Evolutionary conservation across 2,113 vertebrate species (phyloP).

Genomic region (Hystrix cristata): DNA sequence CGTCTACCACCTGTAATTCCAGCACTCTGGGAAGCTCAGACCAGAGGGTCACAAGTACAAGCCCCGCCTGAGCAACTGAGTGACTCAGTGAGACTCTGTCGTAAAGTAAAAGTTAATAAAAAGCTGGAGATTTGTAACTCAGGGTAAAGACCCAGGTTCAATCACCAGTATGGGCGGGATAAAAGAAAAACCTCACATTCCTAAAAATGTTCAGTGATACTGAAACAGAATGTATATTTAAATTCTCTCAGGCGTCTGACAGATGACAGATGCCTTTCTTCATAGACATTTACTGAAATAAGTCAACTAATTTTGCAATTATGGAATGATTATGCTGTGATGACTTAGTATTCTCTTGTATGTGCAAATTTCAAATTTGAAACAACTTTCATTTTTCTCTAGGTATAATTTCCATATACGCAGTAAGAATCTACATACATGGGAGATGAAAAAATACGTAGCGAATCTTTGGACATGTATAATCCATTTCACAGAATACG

Average conservation of each 20-base stretch:
- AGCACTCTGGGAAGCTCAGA: neutral
- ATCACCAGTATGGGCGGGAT: neutral
- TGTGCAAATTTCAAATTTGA: conserved; percentile 5
- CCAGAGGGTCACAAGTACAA: neutral
- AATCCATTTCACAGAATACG: conserved; percentile 16
- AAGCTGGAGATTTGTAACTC: neutral
- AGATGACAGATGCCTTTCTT: neutral
- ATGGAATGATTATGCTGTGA: neutral
- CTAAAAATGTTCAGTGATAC: neutral
- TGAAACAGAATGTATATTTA: neutral
- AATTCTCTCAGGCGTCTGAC: neutral
- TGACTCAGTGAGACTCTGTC: neutral
- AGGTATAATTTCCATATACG: conserved; percentile 25
- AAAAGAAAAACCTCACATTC: neutral
- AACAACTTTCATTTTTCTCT: conserved; percentile 30
- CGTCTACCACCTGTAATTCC: neutral
- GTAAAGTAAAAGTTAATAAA: neutral
- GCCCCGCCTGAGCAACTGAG: neutral
- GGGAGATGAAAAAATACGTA: neutral
- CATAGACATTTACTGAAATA: neutral
- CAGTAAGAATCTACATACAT: neutral
- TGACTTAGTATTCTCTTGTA: neutral
- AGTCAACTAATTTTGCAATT: neutral
- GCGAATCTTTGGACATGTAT: neutral
- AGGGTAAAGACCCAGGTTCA: neutral